Evolutionary conservation across 53 echinoderm and acorn worm genomes (phyloP).

Genomic region (Mesocentrotus franciscanus): DNA sequence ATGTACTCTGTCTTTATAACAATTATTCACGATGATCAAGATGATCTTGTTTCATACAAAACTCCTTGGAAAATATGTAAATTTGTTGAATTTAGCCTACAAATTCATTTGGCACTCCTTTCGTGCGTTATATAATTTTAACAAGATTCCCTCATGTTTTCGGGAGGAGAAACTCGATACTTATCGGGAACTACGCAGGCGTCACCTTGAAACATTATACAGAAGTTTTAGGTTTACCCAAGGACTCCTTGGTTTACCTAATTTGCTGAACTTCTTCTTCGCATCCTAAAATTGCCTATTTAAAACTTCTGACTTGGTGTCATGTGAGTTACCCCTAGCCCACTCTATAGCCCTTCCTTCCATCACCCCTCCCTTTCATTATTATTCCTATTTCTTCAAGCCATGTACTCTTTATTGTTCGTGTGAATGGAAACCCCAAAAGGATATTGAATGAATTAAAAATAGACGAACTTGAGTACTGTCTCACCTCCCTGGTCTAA

Average conservation of each 20-base stretch:
- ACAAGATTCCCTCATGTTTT: neutral
- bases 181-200: neutral
- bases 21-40: neutral
- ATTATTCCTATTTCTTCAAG: neutral
- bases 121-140: neutral
- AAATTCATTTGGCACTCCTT: neutral
- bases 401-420: neutral
- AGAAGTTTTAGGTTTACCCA: neutral
- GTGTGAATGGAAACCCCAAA: neutral
- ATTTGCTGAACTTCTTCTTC: neutral
- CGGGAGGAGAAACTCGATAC: neutral
- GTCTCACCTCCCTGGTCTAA: neutral
- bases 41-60: neutral
- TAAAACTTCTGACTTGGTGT: neutral
- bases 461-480: neutral
- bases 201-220: neutral
- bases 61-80: neutral
- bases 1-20: neutral
- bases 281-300: neutral
- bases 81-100: neutral
- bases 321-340: neutral
- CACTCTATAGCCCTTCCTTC: neutral
- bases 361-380: neutral
- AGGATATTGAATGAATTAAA: conserved; percentile 7
- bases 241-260: neutral